Evolutionary conservation across 2,113 vertebrate species (phyloP), one percentile per base, ranked within the genome.

Genomic region (Tetrax tetrax): DNA sequence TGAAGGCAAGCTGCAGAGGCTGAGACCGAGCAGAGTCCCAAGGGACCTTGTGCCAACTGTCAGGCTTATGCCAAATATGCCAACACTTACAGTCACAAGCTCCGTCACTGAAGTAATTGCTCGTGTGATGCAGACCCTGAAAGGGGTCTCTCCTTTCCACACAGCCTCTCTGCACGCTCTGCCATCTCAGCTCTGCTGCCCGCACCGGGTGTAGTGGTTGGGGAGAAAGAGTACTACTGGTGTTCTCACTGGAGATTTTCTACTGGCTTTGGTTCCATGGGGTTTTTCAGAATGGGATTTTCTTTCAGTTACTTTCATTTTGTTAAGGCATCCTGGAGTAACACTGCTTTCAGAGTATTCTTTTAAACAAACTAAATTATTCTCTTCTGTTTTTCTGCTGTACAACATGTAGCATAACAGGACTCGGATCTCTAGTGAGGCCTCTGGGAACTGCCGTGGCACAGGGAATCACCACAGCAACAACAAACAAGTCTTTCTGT

Each of bases 1-100:
- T 0, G 0, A 57, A 0, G 0, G 19, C 9, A 63, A 83, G 29
- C 12, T 35, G 45, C 56, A 93, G 76, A 78, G 28, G 14, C 14
- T 60, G 66, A 84, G 47, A 48, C 3, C 1, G 1, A 35, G 6
- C 41, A 29, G 50, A 64, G 68, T 15, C 48, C 64, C 20, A 1
- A 37, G 53, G 37, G 71, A 17, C 8, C 22, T 37, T 8, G 14
- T 31, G 31, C 61, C 45, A 41, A 21, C 14, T 66, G 23, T 35
- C 38, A 59, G 29, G 7, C 28, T 88, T 47, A 33, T 53, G 57
- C 47, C 57, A 69, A 69, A 75, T 21, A 47, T 2, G 1, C 19
- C 48, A 48, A 16, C 38, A 16, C 3, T 71, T 35, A 28, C 0
- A 18, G 14, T 48, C 15, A 31, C 23, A 41, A 35, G 33, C 21